Conservation (phyloP, 2,888 invertebrate species). For the Archips crataeganus region DNA sequence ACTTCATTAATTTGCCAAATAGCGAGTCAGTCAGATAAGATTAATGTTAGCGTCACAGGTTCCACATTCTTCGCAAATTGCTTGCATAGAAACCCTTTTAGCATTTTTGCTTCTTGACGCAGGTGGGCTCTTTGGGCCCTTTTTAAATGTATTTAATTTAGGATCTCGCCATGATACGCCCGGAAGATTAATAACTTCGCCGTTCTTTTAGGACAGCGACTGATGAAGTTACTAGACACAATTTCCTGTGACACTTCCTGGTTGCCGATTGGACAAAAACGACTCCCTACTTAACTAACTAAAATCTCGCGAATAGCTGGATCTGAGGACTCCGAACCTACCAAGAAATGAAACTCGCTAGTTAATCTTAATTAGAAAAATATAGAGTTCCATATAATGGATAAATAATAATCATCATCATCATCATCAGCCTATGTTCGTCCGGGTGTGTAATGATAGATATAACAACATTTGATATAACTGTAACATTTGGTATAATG, state of each 20-base stretch:
- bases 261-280: background rate
- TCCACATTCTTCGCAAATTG: slow-evolving; percentile 14
- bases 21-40: slow-evolving; percentile 23
- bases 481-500: too few species aligned
- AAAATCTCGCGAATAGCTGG: background rate
- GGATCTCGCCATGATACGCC: background rate
- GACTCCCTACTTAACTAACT: background rate
- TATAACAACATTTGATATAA: too few species aligned
- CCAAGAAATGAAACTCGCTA: background rate
- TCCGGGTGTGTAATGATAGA: too few species aligned
- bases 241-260: background rate
- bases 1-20: slow-evolving; percentile 35
- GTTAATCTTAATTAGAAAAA: background rate
- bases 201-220: background rate
- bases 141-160: background rate
- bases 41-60: slow-evolving; percentile 15
- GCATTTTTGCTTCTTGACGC: slow-evolving; percentile 2
- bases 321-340: background rate
- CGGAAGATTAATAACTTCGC: background rate
- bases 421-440: too few species aligned
- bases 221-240: background rate
- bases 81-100: slow-evolving; percentile 14
- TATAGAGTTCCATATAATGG: too few species aligned
- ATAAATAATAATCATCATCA: too few species aligned
- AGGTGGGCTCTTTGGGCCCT: slow-evolving; percentile 7